Base-by-base conservation (phyloP, 1,140 invertebrate genomes). In the Trichogramma pretiosum region DNA sequence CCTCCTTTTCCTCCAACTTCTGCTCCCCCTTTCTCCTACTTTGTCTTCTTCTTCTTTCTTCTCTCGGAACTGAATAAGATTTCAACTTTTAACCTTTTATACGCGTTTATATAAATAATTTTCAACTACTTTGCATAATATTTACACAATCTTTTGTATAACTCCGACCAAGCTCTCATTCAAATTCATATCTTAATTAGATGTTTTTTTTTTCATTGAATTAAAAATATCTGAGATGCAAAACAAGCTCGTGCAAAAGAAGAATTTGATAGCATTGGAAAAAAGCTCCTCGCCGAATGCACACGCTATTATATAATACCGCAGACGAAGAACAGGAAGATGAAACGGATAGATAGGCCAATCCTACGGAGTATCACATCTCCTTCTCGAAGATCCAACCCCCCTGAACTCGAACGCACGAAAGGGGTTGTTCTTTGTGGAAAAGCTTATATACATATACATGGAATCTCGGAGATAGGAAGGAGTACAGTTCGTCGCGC, bases 281-380 rank as follows among this genome's bases (percentile, higher is more conserved):
- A 37, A n/a, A 22, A 16, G 33, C 14, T 34, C 33, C 5, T 11
- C 33, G 13, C 33, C 10, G 13, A 14, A 18, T n/a, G 30, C 18
- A 42, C 30, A 49, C 55, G 56, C 55, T 53, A 54, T 58, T 56
- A 56, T 61, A 63, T 65, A 70, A 71, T 70, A 66, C 68, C 68
- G 66, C 57, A 60, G 71, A 66, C 68, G 71, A 69, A n/a, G n/a
- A n/a, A n/a, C 8, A 52, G 57, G 61, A 68, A 67, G 67, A 70
- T 70, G 63, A 65, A 68, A 66, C n/a, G 63, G 60, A 65, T 60
- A 62, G 65, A 70, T 58, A 46, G 42, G 35, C 22, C 37, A 26
- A 36, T 19, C 22, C 26, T 14, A 11, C 14, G 32, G 48, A 43
- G 28, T 22, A 19, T 17, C 21, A 49, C 22, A 4, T 17, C 11